Conservation (phyloP, 2,888 invertebrate genomes). For the Cecidostiba fungosa region DNA sequence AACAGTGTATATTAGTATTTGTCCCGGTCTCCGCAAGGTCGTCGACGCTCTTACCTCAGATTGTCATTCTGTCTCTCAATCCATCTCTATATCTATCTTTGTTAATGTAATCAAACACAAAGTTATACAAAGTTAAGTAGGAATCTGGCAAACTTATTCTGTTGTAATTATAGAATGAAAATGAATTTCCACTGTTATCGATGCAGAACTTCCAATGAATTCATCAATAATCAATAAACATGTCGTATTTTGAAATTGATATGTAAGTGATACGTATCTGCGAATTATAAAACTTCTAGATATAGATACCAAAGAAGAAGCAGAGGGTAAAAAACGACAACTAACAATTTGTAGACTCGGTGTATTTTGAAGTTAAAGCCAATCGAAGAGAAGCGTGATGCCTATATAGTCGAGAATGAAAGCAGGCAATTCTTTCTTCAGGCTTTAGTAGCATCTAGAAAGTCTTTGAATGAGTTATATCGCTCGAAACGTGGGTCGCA, state of each 20-base stretch:
- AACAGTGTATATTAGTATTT: slow-evolving; percentile 3
- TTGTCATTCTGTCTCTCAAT: too few species aligned
- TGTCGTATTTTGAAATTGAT: too few species aligned
- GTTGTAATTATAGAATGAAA: too few species aligned
- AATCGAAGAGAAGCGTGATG: neutral
- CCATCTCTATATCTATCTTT: too few species aligned
- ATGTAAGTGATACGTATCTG: too few species aligned
- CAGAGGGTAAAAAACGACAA: neutral
- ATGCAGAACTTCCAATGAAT: too few species aligned
- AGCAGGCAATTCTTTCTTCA: slow-evolving; percentile 17
- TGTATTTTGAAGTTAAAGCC: neutral
- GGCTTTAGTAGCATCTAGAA: slow-evolving; percentile 25
- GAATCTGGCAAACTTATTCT: too few species aligned
- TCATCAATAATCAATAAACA: too few species aligned
- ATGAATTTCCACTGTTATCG: neutral
- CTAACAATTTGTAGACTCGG: neutral
- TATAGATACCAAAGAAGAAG: neutral
- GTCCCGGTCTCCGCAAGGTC: neutral
- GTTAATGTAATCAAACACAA: too few species aligned
- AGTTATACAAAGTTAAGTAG: too few species aligned
- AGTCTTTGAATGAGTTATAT: slow-evolving; percentile 57
- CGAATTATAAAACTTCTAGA: too few species aligned
- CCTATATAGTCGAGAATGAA: neutral
- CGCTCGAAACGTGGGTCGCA: slow-evolving; percentile 1
- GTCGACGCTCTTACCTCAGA: too few species aligned